Percentiles rank a stretch among this genome's conserved stretches.
Evolutionary conservation across 2,113 vertebrate genomes (phyloP).

Genomic region (Regulus satrapa): DNA sequence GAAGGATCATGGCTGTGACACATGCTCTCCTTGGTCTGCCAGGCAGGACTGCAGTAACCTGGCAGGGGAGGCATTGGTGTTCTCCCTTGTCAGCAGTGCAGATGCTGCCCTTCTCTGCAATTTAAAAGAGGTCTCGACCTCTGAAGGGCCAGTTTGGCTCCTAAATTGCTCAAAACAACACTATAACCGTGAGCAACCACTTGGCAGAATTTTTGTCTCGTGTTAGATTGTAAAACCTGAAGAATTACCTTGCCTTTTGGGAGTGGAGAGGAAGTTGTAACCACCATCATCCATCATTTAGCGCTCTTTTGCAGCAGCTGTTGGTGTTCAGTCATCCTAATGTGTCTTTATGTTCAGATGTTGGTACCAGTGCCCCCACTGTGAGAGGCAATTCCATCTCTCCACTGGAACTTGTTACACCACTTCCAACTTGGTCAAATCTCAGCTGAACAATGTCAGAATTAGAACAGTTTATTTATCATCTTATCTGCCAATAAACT

Average conservation of each 20-base stretch:
- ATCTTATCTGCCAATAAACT: neutral
- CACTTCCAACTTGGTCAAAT: neutral
- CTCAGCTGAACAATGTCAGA: neutral
- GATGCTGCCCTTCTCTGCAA: neutral
- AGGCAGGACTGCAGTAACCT: neutral
- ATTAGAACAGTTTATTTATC: neutral
- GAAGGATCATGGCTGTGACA: neutral
- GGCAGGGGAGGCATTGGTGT: neutral
- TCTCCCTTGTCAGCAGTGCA: neutral
- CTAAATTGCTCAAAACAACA: neutral
- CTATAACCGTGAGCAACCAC: neutral
- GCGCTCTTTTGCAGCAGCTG: neutral
- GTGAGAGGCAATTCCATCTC: neutral
- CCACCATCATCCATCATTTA: neutral
- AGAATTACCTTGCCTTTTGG: neutral
- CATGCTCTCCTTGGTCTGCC: neutral
- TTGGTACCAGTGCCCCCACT: neutral
- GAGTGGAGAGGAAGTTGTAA: neutral
- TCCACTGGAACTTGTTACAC: neutral
- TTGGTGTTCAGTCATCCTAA: neutral
- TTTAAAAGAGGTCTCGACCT: neutral
- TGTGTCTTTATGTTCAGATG: neutral
- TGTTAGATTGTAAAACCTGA: neutral
- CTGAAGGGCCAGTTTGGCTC: neutral
- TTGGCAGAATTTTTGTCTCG: neutral